Conservation (phyloP, 2,113 vertebrate species). For the Odocoileus hemionus region DNA sequence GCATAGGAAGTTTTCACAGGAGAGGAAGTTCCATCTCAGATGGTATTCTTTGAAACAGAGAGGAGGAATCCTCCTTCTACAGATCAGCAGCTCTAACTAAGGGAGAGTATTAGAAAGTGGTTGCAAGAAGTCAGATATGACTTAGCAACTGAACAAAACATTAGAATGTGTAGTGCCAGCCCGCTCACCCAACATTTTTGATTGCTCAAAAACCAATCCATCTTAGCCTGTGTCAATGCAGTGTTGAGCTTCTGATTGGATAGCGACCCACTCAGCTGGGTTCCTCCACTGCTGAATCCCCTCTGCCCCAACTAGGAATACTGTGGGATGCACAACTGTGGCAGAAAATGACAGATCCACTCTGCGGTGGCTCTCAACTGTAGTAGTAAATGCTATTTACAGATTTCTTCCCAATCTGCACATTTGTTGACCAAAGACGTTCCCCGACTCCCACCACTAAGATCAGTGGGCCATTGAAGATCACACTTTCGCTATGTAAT, state of each 20-base stretch:
- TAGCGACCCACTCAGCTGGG: not conserved
- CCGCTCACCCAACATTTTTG: not conserved
- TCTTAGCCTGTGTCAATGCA: not conserved
- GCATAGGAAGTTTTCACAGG: not conserved
- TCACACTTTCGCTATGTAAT: not conserved
- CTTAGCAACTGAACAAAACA: not conserved
- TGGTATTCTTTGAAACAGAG: not conserved
- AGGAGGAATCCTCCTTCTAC: not conserved
- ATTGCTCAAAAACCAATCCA: not conserved
- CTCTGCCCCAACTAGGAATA: not conserved
- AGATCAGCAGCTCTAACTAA: not conserved
- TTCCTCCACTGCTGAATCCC: not conserved
- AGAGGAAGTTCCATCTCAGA: not conserved
- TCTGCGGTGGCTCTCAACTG: not conserved
- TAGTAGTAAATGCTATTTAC: not conserved
- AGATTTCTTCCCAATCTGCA: not conserved
- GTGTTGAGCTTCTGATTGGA: not conserved
- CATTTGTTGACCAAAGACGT: not conserved
- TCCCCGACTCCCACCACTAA: fast-evolving
- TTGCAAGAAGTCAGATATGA: not conserved
- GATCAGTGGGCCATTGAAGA: not conserved
- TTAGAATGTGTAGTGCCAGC: no score
- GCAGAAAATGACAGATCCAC: not conserved
- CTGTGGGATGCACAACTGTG: not conserved
- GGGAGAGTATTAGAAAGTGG: not conserved